Evolutionary conservation across 1,140 invertebrate genomes (phyloP).

Genomic region (Radopholus similis): DNA sequence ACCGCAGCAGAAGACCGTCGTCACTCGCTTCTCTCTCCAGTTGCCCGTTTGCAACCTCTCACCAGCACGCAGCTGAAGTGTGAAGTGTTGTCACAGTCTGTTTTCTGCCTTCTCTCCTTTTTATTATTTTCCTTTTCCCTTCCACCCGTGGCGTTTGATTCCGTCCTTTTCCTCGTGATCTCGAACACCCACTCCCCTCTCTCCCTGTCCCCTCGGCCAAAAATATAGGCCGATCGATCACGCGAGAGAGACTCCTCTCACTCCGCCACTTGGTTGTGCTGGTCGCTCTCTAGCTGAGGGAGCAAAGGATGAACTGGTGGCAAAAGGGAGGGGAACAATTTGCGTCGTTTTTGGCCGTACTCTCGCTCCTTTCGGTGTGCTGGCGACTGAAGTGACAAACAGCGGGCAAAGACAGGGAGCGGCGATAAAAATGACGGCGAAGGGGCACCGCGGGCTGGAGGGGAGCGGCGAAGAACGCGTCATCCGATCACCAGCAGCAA

Average conservation of each 20-base stretch:
- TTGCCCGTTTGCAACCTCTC: not conserved
- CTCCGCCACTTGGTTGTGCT: too few species aligned
- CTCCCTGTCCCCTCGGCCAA: too few species aligned
- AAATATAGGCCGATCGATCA: conserved; percentile 1
- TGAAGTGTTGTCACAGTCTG: not conserved
- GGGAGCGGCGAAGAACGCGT: not conserved
- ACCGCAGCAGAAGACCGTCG: too few species aligned
- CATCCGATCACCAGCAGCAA: not conserved
- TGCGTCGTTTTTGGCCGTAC: too few species aligned
- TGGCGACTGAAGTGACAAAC: not conserved
- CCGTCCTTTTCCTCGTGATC: conserved; percentile 1
- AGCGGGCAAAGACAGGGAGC: not conserved
- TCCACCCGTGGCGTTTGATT: not conserved
- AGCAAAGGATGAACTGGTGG: not conserved
- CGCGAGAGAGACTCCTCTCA: too few species aligned
- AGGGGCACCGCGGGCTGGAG: not conserved
- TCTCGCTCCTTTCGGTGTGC: too few species aligned
- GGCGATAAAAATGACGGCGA: not conserved
- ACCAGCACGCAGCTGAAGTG: not conserved
- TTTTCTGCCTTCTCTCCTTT: not conserved
- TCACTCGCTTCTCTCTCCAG: too few species aligned
- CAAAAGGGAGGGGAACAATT: not conserved
- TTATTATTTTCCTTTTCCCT: not conserved
- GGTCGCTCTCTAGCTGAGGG: not conserved
- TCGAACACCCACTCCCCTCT: too few species aligned